Base-by-base conservation (phyloP, 2,113 vertebrate genomes). In the Formicarius rufipectus region DNA sequence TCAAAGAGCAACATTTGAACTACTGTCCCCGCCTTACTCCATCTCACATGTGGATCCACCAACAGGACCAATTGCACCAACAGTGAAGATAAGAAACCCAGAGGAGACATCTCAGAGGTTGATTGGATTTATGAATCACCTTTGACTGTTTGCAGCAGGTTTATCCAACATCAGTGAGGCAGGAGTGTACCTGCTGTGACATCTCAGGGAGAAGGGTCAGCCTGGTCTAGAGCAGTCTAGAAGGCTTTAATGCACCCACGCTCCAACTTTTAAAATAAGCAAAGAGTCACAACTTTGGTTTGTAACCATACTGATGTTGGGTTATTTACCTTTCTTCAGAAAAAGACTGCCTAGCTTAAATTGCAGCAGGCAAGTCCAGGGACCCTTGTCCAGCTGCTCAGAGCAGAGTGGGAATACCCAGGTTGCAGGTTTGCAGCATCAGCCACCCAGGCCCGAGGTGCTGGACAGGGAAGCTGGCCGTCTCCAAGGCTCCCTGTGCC, bases 381-480 rank as follows among this genome's bases (percentile, higher is more conserved):
- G 18, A 17, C 16, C 9, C 6, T 42, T 16, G 1, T 44, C 8
- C 62, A 49, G 62, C 56, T 80, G 50, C 39, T 63, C 55, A 71
- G 84, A 42, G 19, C 49, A 59, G 44, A 10, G 30, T 67, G 30
- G 35, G 33, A 69, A 69, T 39, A 49, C 27, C 12, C 3, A 8
- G 12, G 1, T 53, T 27, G 39, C 33, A 59, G 30, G 39, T 35
- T 39, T 71, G 35, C 24, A 71, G 20, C 39, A 42, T 17, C 39
- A n/a, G 23, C 30, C 21, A 53, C 7, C 12, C 50, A 64, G 39
- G 12, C 20, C 30, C 2, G 2, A 45, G 9, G 13, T 12, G 16
- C 24, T 45, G 5, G 0, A 2, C 6, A 4, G 49, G 12, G 39
- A 24, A 53, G 21, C 23, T 7, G 22, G 13, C 23, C 4, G 8